Percentiles rank a stretch among this genome's conserved stretches.
Conservation (phyloP, 2,888 invertebrate species). For the Agonopterix subpropinquella region DNA sequence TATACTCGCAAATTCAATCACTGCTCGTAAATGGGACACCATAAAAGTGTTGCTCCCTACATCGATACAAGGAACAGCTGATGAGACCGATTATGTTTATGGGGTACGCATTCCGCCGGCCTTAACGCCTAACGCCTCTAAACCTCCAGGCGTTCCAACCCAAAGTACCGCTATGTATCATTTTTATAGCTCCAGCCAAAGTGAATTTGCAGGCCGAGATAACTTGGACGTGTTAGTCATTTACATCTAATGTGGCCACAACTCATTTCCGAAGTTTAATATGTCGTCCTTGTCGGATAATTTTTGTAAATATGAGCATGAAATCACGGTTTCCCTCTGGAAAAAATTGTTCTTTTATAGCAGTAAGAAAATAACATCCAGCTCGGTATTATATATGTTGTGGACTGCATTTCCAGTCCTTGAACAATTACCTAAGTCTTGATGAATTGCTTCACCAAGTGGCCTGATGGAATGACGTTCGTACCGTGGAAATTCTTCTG, state of each 20-base stretch:
- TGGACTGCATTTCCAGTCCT: too few relatives aligned
- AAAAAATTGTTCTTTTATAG: too few relatives aligned
- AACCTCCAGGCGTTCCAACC: constrained; percentile 47
- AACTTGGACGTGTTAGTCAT: constrained; percentile 62
- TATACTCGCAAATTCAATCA: constrained; percentile 52
- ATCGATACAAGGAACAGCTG: constrained; percentile 52
- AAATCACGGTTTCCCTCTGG: too few relatives aligned
- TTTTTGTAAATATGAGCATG: too few relatives aligned
- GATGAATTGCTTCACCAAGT: too few relatives aligned
- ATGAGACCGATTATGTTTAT: constrained; percentile 68
- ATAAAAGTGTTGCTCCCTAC: constrained; percentile 37
- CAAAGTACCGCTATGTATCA: constrained; percentile 61
- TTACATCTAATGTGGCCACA: constrained; percentile 43
- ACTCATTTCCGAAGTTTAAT: constrained; percentile 19
- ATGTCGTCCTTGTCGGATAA: constrained; percentile 1
- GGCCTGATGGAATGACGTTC: too few relatives aligned
- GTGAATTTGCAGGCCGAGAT: constrained; percentile 69
- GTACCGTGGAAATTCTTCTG: too few relatives aligned
- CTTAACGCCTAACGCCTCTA: constrained; percentile 32
- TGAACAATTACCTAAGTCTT: too few relatives aligned
- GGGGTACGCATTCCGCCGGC: constrained; percentile 39
- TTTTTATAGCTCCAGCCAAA: constrained; percentile 65
- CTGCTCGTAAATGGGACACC: constrained; percentile 47
- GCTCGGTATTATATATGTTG: too few relatives aligned
- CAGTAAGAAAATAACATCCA: too few relatives aligned